Base-by-base conservation (phyloP, 2,888 invertebrate genomes). In the Callyntrura sp. region DNA sequence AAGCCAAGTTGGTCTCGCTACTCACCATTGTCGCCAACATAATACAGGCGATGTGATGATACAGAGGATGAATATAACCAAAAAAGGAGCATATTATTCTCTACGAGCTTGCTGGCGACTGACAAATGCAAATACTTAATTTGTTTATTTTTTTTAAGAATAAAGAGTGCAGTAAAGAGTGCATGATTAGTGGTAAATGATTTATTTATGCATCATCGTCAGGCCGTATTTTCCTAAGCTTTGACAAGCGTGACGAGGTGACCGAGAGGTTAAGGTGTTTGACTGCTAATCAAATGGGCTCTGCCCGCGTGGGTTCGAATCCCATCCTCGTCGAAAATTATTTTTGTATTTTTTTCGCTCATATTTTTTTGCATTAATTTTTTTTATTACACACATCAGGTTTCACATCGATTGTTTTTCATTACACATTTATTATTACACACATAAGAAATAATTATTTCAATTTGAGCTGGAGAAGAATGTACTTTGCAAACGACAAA, bases 261-360 rank as follows among this genome's bases (percentile, higher is more conserved):
- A 96, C 97, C 97, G 97, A 97, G 97, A 96, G 97, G 96, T 96
- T 97, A 96, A 96, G 96, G 96, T 96, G 96, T 96, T 96, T 96
- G 96, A 96, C 96, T 96, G 97, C 97, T 97, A 97, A 97, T 97
- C 97, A 96, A 96, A 96, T 97, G 96, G 96, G 96, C 96, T 97
- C 96, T 97, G 96, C 96, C 96, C 96, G 96, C 96, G 96, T 96
- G 96, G 96, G 96, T 97, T 96, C 96, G 96, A 96, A 96, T 97
- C 96, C 96, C 96, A 85, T 81, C 85, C 82, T 82, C 73, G 90
- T 90, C 90, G 90, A 45, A 12, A 28, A 68, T 11, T 20, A 35
- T 12, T 79, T n/a, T 57, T 57, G 25, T n/a, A 23, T 3, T n/a
- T n/a, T 51, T 51, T 51, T 6, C 35, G 11, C 3, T 23, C 23